Base-by-base conservation (phyloP, 2,797 vertebrate genomes). In the Syngnathus rostellatus region DNA sequence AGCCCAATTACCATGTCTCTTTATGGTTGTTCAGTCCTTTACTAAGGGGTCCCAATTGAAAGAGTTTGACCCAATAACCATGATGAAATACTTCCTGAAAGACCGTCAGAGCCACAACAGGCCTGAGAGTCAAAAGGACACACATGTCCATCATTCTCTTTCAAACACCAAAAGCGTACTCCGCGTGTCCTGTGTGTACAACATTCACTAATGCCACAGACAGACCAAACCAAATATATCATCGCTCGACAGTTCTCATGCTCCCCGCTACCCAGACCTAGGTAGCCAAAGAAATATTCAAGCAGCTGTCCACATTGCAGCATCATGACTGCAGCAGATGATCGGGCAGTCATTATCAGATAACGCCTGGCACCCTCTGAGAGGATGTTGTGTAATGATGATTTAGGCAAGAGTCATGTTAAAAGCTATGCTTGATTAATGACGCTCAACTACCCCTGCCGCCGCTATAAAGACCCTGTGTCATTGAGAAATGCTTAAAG, bases 41-140 rank as follows among this genome's bases (percentile, higher is more conserved):
- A 62, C 68, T 65, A 69, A 75, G 77, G 12, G 37, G 19, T 10
- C 75, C 73, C 70, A 71, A 79, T 72, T 80, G 77, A 77, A 80
- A 80, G 76, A 81, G 80, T 83, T 81, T 87, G 81, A 83, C 80
- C 76, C 81, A 78, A 86, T 85, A 76, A 83, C 84, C 68, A 72
- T 79, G 73, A 83, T 82, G 74, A 87, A 77, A 78, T 59, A 76
- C 86, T 86, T 89, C 85, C 85, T 82, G 77, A 25, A 71, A 82
- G 77, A 85, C 85, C 63, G 71, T 69, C 43, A 58, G 66, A 66
- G 57, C 51, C 66, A 89, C 87, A 90, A 89, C 79, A 85, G 87
- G 81, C 83, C 78, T 72, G 73, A 81, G 69, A 72, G 72, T 84
- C 80, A 88, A 83, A 55, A 67, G 80, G 64, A 79, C 25, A 62